phyloP scores from a whole-genome alignment of 92 coral and sea anemone genomes.

The Zoanthus gigantus region DNA sequence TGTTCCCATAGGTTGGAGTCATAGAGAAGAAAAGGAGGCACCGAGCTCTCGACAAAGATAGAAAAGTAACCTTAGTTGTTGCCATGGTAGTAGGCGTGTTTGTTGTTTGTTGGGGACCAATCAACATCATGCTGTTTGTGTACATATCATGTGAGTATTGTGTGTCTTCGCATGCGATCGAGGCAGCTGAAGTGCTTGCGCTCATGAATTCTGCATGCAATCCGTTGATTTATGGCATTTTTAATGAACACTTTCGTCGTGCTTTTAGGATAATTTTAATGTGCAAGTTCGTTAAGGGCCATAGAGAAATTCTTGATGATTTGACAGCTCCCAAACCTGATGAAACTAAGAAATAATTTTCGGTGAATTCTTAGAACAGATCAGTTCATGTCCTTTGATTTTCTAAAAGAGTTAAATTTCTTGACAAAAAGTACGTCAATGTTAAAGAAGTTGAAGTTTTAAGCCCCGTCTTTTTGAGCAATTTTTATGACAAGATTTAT shows the following conservation, averaged over 20 bases:
- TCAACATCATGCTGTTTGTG: conserved; percentile 76
- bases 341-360: conserved; percentile 4
- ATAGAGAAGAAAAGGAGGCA: conserved; percentile 71
- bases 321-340: conserved; percentile 31
- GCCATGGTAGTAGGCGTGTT: conserved; percentile 86
- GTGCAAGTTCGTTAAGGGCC: conserved; percentile 61
- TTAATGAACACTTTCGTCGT: conserved; percentile 77
- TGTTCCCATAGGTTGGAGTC: conserved; percentile 51
- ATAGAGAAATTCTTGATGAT: conserved; percentile 47
- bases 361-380: neutral
- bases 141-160: conserved; percentile 83
- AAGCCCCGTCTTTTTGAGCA: too few species aligned
- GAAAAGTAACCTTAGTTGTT: conserved; percentile 80
- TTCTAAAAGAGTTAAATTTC: neutral
- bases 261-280: conserved; percentile 74
- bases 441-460: too few species aligned
- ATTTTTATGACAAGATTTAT: too few species aligned
- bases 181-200: conserved; percentile 74
- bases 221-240: conserved; percentile 83
- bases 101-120: conserved; percentile 88
- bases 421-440: too few species aligned
- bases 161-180: conserved; percentile 75
- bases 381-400: neutral
- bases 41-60: conserved; percentile 73
- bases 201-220: conserved; percentile 85